Evolutionary conservation across 1,140 invertebrate genomes (phyloP).

Genomic region (Limonius californicus): DNA sequence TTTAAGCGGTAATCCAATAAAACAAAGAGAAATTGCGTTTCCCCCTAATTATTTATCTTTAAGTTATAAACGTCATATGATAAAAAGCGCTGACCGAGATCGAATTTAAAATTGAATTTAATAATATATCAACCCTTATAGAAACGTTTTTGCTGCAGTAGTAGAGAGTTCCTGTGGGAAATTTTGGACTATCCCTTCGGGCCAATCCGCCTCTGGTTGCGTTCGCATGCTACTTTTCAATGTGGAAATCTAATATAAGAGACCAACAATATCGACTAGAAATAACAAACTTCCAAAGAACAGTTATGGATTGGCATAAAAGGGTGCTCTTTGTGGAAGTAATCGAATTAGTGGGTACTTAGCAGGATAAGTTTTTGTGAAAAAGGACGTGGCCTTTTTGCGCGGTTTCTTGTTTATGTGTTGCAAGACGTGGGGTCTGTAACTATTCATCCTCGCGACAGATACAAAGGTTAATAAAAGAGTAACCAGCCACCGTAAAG

Average conservation of each 20-base stretch:
- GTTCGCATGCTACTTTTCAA: neutral
- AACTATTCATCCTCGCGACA: constrained; percentile 40
- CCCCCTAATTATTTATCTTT: too few species aligned
- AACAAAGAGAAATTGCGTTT: too few species aligned
- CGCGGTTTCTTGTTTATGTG: constrained; percentile 1
- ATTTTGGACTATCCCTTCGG: constrained; percentile 1
- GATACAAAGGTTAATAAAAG: constrained; percentile 39
- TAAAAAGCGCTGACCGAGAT: constrained; percentile 1
- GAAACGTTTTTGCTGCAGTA: constrained; percentile 8
- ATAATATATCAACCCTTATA: neutral
- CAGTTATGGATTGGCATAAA: too few species aligned
- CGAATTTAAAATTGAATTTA: constrained; percentile 7
- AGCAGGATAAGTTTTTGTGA: neutral
- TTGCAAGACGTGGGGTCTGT: constrained; percentile 5
- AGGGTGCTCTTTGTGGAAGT: too few species aligned
- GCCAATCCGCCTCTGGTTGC: constrained; percentile 8
- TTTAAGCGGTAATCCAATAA: too few species aligned
- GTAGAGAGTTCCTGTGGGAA: constrained; percentile 4
- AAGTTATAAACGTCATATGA: too few species aligned
- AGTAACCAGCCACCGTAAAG: constrained; percentile 36
- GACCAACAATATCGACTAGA: too few species aligned
- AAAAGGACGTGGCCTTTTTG: neutral
- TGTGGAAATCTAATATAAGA: too few species aligned
- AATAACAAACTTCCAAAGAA: too few species aligned
- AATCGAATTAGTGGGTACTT: too few species aligned